Base-by-base conservation (phyloP, 2,888 invertebrate species). In the Hemithea aestivaria region DNA sequence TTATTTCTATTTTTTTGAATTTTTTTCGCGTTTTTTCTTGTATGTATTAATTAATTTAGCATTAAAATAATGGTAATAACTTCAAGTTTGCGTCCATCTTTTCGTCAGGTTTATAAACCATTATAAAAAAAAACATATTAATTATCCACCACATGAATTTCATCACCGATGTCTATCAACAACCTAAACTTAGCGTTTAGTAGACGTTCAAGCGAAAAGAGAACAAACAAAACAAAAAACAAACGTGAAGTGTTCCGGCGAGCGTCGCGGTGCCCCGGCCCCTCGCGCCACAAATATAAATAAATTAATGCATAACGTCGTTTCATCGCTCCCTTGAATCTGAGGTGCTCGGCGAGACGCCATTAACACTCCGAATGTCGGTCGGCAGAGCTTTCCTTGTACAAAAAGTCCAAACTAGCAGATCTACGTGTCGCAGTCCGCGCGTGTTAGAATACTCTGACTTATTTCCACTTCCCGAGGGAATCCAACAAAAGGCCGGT, bases 31-130 rank as follows among this genome's bases (percentile, higher is more conserved):
- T 59, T 72, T 80, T 77, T 73, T 73, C 62, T 62, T 57, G 68
- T 67, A 51, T 76, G 73, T 79, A 75, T 82, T 70, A 59, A 73
- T 84, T 81, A 83, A 81, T 88, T 88, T 88, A 87, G 87, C 83
- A 83, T 87, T 87, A 87, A 85, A 82, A 78, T 77, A 80, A 51
- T 78, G 82, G 81, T 82, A 79, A 73, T 78, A 81, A 81, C 79
- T 80, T 79, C 78, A 78, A 70, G 81, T 81, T 81, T 82, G 81
- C 70, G 73, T 82, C 75, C 76, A 65, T 69, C 75, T 74, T 73
- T 75, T 74, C 73, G 66, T 70, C 63, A 63, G 72, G 68, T 63
- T 70, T 64, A 62, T 61, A 68, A 62, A 75, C 59, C 64, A 65
- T 63, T 70, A 67, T 68, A 71, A 65, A 72, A 71, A 58, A 68